Evolutionary conservation across 2,113 vertebrate genomes (phyloP), one percentile per base, ranked within the genome.

Genomic region (Lycaon pictus): DNA sequence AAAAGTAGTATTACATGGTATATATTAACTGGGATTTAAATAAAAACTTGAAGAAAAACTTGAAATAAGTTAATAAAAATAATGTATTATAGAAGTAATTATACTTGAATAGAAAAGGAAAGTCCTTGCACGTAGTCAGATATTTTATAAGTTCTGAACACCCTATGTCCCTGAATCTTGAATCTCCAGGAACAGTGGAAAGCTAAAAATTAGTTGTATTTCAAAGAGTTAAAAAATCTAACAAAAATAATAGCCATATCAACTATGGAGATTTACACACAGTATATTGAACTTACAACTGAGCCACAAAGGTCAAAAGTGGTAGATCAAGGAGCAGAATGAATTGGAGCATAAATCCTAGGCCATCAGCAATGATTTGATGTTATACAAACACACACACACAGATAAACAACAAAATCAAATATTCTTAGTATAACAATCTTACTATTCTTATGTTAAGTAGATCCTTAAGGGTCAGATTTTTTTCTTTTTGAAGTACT

Each of bases 141-240:
- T 76, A 74, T 76, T 85, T 96, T 19, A 77, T 62, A 62, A 72
- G 84, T 67, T 96, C 58, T 74, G 11, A 62, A 51, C 17, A 43
- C 58, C 17, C n/a, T 62, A 27, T 22, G 77, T 82, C 32, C 10
- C 35, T 80, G 79, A 89, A 56, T 89, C 71, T 72, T 55, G 29
- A 80, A n/a, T 76, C 58, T 37, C 20, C 56, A 92, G 23, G 7
- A 62, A 32, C 58, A 84, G 74, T 53, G 16, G 37, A 56, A 89
- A 88, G 67, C 80, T 91, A 79, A 88, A 87, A 77, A 29, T 53
- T 48, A 90, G 35, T 55, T 86, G 25, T 85, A 84, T 69, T 48
- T 88, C 51, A 53, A 62, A 55, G 62, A 86, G n/a, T 86, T 58
- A 69, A 76, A 93, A 90, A 60, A 16, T 51, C n/a, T 89, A 74